Evolutionary conservation across 1,140 invertebrate genomes (phyloP), one percentile per base, ranked within the genome.

Genomic region (Rhagoletis pomonella): DNA sequence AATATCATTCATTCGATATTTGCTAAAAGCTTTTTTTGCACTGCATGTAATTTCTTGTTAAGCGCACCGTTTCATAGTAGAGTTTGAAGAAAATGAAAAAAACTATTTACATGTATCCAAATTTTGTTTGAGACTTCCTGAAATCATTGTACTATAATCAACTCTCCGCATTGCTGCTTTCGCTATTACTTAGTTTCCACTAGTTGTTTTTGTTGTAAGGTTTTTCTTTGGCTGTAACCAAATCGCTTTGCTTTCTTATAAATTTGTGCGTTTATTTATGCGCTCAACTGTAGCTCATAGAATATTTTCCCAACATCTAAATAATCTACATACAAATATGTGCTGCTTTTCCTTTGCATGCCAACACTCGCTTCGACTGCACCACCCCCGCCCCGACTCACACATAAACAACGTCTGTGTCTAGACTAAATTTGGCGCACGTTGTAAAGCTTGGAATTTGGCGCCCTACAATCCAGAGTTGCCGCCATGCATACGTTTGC

Each of bases 361-460:
- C 47, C 29, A 29, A 29, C 29, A 29, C 29, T 29, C 29, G 29
- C 29, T 29, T 29, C 29, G 29, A 29, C 29, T 29, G 29, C 29
- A 29, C 29, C 29, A 39, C n/a, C 4, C 4, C 17, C 64, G 12
- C 12, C n/a, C n/a, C 64, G 4, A 67, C 64, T 17, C 39, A 7
- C 6, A 6, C 39, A 67, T 4, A 4, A 14, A 3, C 12, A 59
- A 73, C 12, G 10, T 84, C 55, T 93, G 60, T 6, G 10, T 84
- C 55, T 93, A 96, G 96, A 95, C 93, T 85, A 97, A 96, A 91
- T 97, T 97, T 92, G 95, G 94, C 88, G 95, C 96, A 44, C 93
- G 96, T 87, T 95, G 95, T 81, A 94, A 96, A 90, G 96, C 95
- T 12, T 97, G 96, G 96, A 93, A 94, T 55, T 95, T 96, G 89